phyloP scores from a whole-genome alignment of 2,113 vertebrate genomes.

The Pterocles burchelli region DNA sequence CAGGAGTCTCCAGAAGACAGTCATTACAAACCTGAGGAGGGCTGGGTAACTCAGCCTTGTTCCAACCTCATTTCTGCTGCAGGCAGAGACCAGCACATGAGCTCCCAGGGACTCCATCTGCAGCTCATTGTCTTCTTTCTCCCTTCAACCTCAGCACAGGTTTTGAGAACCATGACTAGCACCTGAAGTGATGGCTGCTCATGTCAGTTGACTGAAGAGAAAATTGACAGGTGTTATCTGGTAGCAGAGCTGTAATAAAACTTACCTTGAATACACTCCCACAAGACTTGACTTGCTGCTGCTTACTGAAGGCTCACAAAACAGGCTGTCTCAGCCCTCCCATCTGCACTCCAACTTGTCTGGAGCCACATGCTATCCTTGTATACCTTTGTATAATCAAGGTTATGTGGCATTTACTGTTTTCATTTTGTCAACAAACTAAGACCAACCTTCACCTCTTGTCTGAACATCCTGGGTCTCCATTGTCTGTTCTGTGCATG shows the following conservation, averaged over 20 bases:
- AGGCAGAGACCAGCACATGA: neutral
- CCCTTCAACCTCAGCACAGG: neutral
- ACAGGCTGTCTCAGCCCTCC: neutral
- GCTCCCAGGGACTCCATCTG: neutral
- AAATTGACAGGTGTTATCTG: neutral
- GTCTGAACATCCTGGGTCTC: neutral
- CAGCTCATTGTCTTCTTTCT: neutral
- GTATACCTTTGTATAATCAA: neutral
- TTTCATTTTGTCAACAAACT: neutral
- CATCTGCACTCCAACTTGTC: fast-evolving
- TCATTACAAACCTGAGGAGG: neutral
- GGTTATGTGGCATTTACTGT: neutral
- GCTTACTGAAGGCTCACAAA: neutral
- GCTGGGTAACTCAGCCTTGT: neutral
- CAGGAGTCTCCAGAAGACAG: neutral
- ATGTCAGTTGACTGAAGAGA: neutral
- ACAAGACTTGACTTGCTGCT: neutral
- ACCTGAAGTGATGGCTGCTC: neutral
- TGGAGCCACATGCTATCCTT: neutral
- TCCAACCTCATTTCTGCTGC: neutral
- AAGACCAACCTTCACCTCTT: neutral
- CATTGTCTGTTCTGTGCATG: neutral
- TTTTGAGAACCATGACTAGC: neutral
- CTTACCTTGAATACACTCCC: neutral
- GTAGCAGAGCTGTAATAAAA: neutral